Conservation (phyloP, 2,888 invertebrate genomes). For the Saturnia japonica region DNA sequence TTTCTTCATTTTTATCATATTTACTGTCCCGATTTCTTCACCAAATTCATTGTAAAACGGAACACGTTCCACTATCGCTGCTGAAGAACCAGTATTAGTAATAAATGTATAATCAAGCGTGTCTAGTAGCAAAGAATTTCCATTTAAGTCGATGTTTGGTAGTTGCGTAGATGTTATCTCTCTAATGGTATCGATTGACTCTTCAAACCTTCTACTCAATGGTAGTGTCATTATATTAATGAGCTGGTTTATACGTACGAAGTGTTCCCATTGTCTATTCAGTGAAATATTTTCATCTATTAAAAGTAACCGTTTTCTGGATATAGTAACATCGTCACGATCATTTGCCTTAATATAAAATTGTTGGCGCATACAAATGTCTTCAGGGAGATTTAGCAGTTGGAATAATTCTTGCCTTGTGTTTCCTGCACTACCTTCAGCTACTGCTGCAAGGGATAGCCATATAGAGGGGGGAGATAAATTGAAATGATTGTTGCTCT, state of each 20-base stretch:
- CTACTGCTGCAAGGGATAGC: conserved; percentile 18
- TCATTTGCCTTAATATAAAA: conserved; percentile 12
- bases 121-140: conserved; percentile 19
- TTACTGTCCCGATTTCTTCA: conserved; percentile 17
- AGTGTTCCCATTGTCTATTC: conserved; percentile 17
- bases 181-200: conserved; percentile 9
- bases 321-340: conserved; percentile 16
- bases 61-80: not conserved
- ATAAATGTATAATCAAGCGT: conserved; percentile 11
- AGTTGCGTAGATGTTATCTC: conserved; percentile 5
- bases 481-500: conserved; percentile 1
- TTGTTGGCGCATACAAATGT: conserved; percentile 16
- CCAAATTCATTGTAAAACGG: conserved; percentile 18
- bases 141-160: conserved; percentile 16
- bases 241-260: conserved; percentile 10
- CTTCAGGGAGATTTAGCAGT: conserved; percentile 17
- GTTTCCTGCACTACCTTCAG: conserved; percentile 15
- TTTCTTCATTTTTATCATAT: conserved; percentile 17
- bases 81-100: conserved; percentile 7
- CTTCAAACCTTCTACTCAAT: conserved; percentile 5
- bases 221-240: conserved; percentile 8
- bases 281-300: conserved; percentile 16
- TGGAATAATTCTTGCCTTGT: conserved; percentile 18
- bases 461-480: conserved; percentile 16
- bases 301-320: conserved; percentile 18